A percentile compares a stretch with the other conserved stretches of the same genome.
These are phyloP conservation scores for Amyelois transitella DNA, from an alignment of 1,140 invertebrate genomes.

Conservation along the genomic window DNA sequence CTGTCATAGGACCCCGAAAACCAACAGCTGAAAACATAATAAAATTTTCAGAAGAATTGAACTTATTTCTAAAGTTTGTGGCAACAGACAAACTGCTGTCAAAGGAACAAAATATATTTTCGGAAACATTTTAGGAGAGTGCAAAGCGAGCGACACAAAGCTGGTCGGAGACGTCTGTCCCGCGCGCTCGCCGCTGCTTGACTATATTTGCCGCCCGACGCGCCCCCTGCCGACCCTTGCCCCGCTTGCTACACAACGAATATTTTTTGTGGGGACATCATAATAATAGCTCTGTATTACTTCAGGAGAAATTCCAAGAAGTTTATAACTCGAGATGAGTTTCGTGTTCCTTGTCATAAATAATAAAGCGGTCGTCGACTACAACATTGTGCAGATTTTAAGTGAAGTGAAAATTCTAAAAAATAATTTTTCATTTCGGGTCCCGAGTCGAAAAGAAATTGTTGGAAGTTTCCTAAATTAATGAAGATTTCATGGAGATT, in stretches of 20 bases:
- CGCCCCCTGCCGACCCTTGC: slow-evolving; percentile 37
- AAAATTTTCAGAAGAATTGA: too few relatives aligned
- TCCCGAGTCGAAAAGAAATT: slow-evolving; percentile 45
- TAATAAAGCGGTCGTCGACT: slow-evolving; percentile 73
- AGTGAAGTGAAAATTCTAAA: slow-evolving; percentile 70
- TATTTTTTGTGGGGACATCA: slow-evolving; percentile 73
- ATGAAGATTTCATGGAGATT: slow-evolving; percentile 44
- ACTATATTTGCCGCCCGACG: slow-evolving; percentile 27
- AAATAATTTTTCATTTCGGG: slow-evolving; percentile 65
- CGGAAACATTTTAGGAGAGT: not conserved
- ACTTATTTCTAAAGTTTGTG: too few relatives aligned
- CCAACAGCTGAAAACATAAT: too few relatives aligned
- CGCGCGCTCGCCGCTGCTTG: slow-evolving; percentile 20
- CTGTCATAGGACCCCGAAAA: too few relatives aligned
- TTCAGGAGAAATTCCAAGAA: slow-evolving; percentile 74
- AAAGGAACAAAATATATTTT: too few relatives aligned
- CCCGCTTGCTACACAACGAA: slow-evolving; percentile 35
- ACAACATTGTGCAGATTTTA: slow-evolving; percentile 72
- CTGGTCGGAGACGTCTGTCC: slow-evolving; percentile 27
- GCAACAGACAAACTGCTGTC: too few relatives aligned
- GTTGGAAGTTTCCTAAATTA: slow-evolving; percentile 49
- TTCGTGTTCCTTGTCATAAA: slow-evolving; percentile 74
- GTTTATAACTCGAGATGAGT: slow-evolving; percentile 74
- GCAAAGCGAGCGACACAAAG: slow-evolving; percentile 6
- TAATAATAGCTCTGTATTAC: slow-evolving; percentile 75